These are phyloP conservation scores for Electrona antarctica DNA, from an alignment of 2,113 vertebrate species.

Conservation along the genomic window DNA sequence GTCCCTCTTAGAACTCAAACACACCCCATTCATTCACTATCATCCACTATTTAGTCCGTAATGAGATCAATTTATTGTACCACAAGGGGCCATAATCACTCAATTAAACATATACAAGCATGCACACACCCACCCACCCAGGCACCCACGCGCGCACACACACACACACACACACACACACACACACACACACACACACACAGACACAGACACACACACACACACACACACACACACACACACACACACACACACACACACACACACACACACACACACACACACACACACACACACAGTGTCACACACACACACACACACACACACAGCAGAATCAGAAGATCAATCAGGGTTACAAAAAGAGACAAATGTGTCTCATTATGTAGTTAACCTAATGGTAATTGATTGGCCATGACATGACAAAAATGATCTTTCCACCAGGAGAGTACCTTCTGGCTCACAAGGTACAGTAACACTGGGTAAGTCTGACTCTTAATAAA, in stretches of 20 bases:
- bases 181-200: slow-evolving; percentile 9
- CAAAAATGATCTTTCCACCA: slow-evolving; percentile 40
- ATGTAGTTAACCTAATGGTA: slow-evolving; percentile 69
- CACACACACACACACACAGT: slow-evolving; percentile 12
- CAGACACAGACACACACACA: slow-evolving; percentile 1
- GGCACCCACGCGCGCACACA: not conserved
- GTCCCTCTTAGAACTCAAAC: slow-evolving; percentile 58
- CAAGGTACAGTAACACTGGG: slow-evolving; percentile 14
- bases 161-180: not conserved
- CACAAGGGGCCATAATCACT: slow-evolving; percentile 60
- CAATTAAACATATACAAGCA: slow-evolving; percentile 51
- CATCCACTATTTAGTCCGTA: slow-evolving; percentile 65
- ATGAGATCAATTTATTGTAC: slow-evolving; percentile 64
- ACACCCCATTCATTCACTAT: slow-evolving; percentile 55
- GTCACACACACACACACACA: slow-evolving; percentile 1
- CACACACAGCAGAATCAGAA: slow-evolving; percentile 24
- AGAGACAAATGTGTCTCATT: slow-evolving; percentile 61
- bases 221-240: not conserved
- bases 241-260: not conserved
- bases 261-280: slow-evolving; percentile 7
- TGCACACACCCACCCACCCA: not conserved
- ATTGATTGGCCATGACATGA: slow-evolving; percentile 53
- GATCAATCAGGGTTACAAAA: slow-evolving; percentile 64
- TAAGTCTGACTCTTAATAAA: slow-evolving; percentile 1
- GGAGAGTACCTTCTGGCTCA: slow-evolving; percentile 18